phyloP scores from a whole-genome alignment of 2,888 invertebrate genomes.

The Zonitis immaculata region DNA sequence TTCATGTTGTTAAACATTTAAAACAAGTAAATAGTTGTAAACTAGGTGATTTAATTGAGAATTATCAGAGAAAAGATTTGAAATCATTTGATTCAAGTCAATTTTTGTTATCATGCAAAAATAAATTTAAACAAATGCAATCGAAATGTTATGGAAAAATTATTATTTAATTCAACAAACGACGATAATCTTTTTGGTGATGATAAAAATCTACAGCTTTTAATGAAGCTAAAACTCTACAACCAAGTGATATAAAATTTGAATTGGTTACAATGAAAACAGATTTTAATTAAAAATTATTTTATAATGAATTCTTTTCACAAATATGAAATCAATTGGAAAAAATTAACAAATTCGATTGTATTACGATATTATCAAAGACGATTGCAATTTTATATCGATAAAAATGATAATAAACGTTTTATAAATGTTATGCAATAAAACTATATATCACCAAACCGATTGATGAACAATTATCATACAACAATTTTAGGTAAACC shows the following conservation, averaged over 20 bases:
- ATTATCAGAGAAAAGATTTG: conserved; percentile 26
- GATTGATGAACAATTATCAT: conserved; percentile 22
- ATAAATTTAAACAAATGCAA: conserved; percentile 32
- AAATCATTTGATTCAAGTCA: conserved; percentile 29
- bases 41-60: conserved; percentile 25
- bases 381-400: conserved; percentile 31
- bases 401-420: conserved; percentile 24
- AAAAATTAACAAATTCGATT: conserved; percentile 26
- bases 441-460: conserved; percentile 20
- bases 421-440: conserved; percentile 27
- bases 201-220: conserved; percentile 31
- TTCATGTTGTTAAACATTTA: conserved; percentile 30
- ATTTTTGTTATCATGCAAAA: conserved; percentile 35
- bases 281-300: conserved; percentile 32
- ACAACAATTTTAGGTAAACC: conserved; percentile 26
- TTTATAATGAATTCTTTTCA: conserved; percentile 38
- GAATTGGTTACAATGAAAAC: conserved; percentile 30
- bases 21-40: conserved; percentile 22
- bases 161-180: conserved; percentile 35
- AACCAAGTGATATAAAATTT: conserved; percentile 28
- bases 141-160: conserved; percentile 28
- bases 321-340: conserved; percentile 12
- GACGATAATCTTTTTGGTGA: conserved; percentile 34
- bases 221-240: conserved; percentile 38
- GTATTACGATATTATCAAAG: conserved; percentile 21